Percentiles rank a stretch among this genome's conserved stretches.
Evolutionary conservation across 2,888 invertebrate genomes (phyloP).

Genomic region (Papilio protenor): DNA sequence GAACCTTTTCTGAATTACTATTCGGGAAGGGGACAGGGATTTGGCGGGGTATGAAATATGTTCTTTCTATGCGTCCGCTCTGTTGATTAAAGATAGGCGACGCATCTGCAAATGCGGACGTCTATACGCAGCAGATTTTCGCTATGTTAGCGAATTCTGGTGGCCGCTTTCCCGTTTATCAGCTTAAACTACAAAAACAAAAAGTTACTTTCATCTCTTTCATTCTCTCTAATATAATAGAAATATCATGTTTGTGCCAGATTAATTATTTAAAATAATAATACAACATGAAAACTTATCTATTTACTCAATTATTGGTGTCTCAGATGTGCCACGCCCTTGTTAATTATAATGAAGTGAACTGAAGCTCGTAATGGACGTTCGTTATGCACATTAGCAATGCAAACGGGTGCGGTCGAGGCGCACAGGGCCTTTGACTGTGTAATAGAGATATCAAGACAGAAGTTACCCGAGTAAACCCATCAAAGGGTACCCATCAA

Average conservation of each 20-base stretch:
- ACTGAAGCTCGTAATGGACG: constrained; percentile 13
- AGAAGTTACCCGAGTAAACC: constrained; percentile 1
- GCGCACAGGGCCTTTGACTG: constrained; percentile 15
- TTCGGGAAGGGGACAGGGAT: no score
- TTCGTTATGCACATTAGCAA: constrained; percentile 20
- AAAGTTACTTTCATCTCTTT: no score
- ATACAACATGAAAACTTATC: not conserved
- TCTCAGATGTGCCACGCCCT: not conserved
- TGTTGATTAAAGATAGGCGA: no score
- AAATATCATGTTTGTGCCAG: not conserved
- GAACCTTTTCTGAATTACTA: no score
- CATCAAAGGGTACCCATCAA: not conserved
- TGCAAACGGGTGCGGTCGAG: constrained; percentile 32
- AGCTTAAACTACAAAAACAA: no score
- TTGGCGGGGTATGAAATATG: no score
- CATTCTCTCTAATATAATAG: not conserved
- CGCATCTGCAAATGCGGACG: no score
- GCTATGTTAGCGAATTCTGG: no score
- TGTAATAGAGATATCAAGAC: constrained; percentile 7
- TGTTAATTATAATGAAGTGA: constrained; percentile 14
- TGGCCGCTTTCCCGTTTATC: no score
- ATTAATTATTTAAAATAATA: not conserved
- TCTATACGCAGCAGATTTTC: no score
- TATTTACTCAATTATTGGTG: not conserved
- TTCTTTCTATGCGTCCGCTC: no score